Evolutionary conservation across 2,888 invertebrate genomes (phyloP).

Genomic region (Tupiocoris notatus): DNA sequence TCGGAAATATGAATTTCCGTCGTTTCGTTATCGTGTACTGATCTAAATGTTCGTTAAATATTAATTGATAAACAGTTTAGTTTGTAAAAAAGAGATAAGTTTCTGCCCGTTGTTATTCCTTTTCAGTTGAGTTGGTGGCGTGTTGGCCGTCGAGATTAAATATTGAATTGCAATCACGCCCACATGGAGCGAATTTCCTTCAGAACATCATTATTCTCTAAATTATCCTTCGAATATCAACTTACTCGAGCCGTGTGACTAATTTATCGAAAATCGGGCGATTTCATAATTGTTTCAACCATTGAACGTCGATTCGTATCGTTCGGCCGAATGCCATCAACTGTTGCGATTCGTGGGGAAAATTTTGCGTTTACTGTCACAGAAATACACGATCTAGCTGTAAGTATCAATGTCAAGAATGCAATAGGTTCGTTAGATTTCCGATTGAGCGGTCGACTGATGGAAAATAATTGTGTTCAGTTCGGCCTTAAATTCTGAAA

Average conservation of each 20-base stretch:
- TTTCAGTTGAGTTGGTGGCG: not conserved
- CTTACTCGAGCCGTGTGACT: too few species aligned
- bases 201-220: too few species aligned
- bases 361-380: too few species aligned
- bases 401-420: not conserved
- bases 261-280: too few species aligned
- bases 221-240: too few species aligned
- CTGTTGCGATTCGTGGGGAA: too few species aligned
- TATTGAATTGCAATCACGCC: too few species aligned
- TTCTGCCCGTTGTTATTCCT: not conserved
- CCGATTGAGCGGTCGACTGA: slow-evolving; percentile 23
- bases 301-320: too few species aligned
- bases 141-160: not conserved
- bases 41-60: not conserved
- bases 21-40: not conserved
- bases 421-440: not conserved
- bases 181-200: too few species aligned
- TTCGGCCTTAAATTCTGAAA: slow-evolving; percentile 23
- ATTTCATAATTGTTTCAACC: too few species aligned
- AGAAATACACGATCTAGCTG: too few species aligned
- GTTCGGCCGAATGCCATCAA: too few species aligned
- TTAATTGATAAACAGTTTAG: not conserved
- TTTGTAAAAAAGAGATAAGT: not conserved
- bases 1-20: not conserved
- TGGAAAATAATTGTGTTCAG: slow-evolving; percentile 31